Evolutionary conservation across 2,113 vertebrate species (phyloP), one percentile per base, ranked within the genome.

Genomic region (Podarcis muralis): DNA sequence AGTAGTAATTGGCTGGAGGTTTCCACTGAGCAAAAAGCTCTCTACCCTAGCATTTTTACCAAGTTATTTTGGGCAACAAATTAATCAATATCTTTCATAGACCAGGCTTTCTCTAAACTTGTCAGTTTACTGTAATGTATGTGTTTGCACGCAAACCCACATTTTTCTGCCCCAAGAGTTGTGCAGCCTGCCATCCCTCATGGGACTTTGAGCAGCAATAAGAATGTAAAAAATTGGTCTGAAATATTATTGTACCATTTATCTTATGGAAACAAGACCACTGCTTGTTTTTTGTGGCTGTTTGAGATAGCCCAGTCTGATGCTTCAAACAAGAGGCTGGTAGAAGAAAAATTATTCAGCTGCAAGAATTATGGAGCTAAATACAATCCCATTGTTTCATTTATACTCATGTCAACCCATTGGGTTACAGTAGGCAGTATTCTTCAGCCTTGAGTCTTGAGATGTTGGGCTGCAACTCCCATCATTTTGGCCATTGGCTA

Each of bases 1-100:
- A 84, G 86, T 89, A 93, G 37, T 59, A 94, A 89, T 85, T 95
- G 89, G 85, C 35, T 85, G 59, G 72, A 77, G 79, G 40, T 71
- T 92, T 88, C 79, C 37, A 92, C 22, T 57, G 62, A 79, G 84
- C 79, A 84, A 35, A 91, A 75, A 91, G 76, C 27, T 83, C 66
- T 43, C 37, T 68, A 32, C 78, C 68, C 72, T 81, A 92, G 48
- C 27, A 11, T 87, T 92, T 48, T 66, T 85, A 62, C 72, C 90
- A 91, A 87, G 89, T 91, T 2, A 83, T 93, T 78, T 92, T 68
- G 84, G 35, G 48, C 89, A 81, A 68, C 86, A 85, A 88, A 30
- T 87, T 40, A 82, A 32, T 74, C 84, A 85, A 66, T 90, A 2
- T 81, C 76, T 74, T 72, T 87, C 75, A 16, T 85, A 53, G 81